Percentiles rank a stretch among this genome's conserved stretches.
phyloP scores from a whole-genome alignment of 2,888 invertebrate species.

The Acanthacorydalis orientalis region DNA sequence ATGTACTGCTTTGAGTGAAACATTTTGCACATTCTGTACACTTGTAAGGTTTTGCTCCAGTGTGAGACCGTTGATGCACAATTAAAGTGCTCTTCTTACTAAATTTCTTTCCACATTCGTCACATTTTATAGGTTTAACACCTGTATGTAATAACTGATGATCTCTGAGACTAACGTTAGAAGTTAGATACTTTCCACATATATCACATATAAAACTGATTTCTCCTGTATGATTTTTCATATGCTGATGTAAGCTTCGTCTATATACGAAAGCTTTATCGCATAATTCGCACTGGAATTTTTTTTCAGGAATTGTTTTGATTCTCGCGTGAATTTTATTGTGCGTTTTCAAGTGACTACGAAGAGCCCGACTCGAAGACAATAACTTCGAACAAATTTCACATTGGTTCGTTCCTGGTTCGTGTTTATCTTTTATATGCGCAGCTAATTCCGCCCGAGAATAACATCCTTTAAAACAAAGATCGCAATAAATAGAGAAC shows the following conservation, averaged over 20 bases:
- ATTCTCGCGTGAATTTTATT: background rate
- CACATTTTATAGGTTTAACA: conserved; percentile 10
- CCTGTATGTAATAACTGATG: conserved; percentile 8
- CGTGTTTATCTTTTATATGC: background rate
- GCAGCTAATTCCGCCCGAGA: background rate
- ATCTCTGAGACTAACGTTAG: background rate
- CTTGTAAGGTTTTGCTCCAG: conserved; percentile 7
- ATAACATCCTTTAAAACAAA: background rate
- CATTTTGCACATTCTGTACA: conserved; percentile 14
- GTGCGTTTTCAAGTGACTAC: background rate
- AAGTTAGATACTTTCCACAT: conserved; percentile 6
- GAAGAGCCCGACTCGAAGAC: background rate
- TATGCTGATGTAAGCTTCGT: background rate
- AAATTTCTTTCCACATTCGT: conserved; percentile 7
- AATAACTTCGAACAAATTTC: background rate
- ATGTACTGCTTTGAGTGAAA: conserved; percentile 23
- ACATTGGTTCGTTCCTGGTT: background rate
- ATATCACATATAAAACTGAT: conserved; percentile 5
- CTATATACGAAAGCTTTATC: background rate
- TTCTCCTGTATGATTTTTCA: conserved; percentile 1
- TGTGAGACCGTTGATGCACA: conserved; percentile 6
- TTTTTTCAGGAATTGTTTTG: background rate
- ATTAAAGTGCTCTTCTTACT: conserved; percentile 2
- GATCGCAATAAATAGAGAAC: background rate
- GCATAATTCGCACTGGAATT: background rate